A percentile compares a stretch with the other conserved stretches of the same genome.
Evolutionary conservation across 2,888 invertebrate genomes (phyloP).

Genomic region (Acrobasis repandana): DNA sequence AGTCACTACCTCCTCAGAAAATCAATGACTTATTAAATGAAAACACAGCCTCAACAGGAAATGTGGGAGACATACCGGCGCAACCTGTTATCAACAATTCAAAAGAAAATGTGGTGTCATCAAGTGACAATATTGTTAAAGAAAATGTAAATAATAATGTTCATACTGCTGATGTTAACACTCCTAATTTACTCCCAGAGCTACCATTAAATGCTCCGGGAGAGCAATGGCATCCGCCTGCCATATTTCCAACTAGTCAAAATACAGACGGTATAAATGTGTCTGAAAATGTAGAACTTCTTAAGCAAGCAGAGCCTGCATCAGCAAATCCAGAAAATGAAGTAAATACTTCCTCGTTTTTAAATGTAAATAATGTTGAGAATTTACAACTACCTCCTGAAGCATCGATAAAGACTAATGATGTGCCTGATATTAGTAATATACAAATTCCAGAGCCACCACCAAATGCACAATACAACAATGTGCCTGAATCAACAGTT

Average conservation of each 20-base stretch:
- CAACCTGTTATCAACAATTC: slow-evolving; percentile 27
- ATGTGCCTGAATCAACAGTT: slow-evolving; percentile 10
- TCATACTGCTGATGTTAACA: slow-evolving; percentile 13
- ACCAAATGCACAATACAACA: slow-evolving; percentile 10
- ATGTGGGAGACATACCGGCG: slow-evolving; percentile 23
- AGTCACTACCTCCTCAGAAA: not conserved
- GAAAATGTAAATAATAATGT: slow-evolving; percentile 17
- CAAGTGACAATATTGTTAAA: slow-evolving; percentile 15
- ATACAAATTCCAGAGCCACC: slow-evolving; percentile 27
- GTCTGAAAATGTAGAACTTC: slow-evolving; percentile 44
- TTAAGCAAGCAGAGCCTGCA: slow-evolving; percentile 37
- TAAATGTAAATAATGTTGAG: slow-evolving; percentile 36
- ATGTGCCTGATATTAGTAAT: slow-evolving; percentile 37
- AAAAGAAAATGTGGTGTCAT: slow-evolving; percentile 26
- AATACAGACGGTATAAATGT: slow-evolving; percentile 39
- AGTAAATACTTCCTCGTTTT: slow-evolving; percentile 44
- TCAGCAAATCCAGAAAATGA: slow-evolving; percentile 39
- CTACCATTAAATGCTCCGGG: slow-evolving; percentile 14
- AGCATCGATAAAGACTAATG: slow-evolving; percentile 33
- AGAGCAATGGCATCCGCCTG: slow-evolving; percentile 30
- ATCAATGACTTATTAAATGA: slow-evolving; percentile 2
- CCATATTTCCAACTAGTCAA: slow-evolving; percentile 36
- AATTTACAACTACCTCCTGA: slow-evolving; percentile 37
- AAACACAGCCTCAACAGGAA: not conserved
- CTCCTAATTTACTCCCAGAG: slow-evolving; percentile 23